phyloP scores from a whole-genome alignment of 2,888 invertebrate species.

The Hirtodrosophila histrioides region DNA sequence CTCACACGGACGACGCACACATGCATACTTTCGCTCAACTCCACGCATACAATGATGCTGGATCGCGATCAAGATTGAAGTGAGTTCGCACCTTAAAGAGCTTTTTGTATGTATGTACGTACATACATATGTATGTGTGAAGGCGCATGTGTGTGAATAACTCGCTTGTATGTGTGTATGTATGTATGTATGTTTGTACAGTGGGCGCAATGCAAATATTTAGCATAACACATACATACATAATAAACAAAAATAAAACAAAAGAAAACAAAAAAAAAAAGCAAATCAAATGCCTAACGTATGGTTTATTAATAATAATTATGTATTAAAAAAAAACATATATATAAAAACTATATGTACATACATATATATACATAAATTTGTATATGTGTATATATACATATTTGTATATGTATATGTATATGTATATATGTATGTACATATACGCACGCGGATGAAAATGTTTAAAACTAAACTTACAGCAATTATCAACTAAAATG shows the following conservation, averaged over 20 bases:
- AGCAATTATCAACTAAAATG: slow-evolving; percentile 28
- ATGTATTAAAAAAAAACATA: slow-evolving; percentile 44
- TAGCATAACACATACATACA: slow-evolving; percentile 46
- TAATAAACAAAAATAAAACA: slow-evolving; percentile 15
- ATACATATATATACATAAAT: slow-evolving; percentile 24
- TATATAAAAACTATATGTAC: slow-evolving; percentile 11
- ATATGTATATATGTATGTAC: slow-evolving; percentile 9
- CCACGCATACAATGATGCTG: too few relatives aligned
- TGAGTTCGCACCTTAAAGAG: too few relatives aligned
- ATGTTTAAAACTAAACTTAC: slow-evolving; percentile 12
- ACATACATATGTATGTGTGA: neutral
- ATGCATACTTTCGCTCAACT: too few relatives aligned
- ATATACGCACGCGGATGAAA: slow-evolving; percentile 23
- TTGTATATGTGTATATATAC: slow-evolving; percentile 7
- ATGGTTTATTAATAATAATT: slow-evolving; percentile 65
- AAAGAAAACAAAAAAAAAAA: slow-evolving; percentile 29
- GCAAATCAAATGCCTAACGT: slow-evolving; percentile 63
- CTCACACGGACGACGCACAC: too few relatives aligned
- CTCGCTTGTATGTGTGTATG: slow-evolving; percentile 39
- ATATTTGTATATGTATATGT: slow-evolving; percentile 5
- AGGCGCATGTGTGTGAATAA: neutral
- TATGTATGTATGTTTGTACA: slow-evolving; percentile 49
- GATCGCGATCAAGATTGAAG: too few relatives aligned
- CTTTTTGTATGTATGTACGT: neutral
- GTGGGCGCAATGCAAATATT: slow-evolving; percentile 50